Base-by-base conservation (phyloP, 2,888 invertebrate genomes). In the Parnassius glacialis region DNA sequence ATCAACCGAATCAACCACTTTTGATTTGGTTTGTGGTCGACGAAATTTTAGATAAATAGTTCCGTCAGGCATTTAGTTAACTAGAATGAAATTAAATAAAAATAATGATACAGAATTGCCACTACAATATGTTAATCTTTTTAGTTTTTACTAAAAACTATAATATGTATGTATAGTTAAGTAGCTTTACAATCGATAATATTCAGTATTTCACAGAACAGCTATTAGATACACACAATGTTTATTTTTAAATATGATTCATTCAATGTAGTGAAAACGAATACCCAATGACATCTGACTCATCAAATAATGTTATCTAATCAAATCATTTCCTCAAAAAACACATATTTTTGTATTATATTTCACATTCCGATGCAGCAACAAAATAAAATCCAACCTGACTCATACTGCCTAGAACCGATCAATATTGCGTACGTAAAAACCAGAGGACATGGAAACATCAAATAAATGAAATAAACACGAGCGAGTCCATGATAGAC, bases 401-500 rank as follows among this genome's bases (percentile, higher is more conserved):
- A 59, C 13, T 64, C 59, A 64, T 56, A 43, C 45, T 10, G 13
- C 48, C 16, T 9, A 34, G 12, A 47, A 53, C 12, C 13, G 59
- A 64, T 64, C 63, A 52, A 64, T 64, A 64, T 47, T 48, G 13
- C 48, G 47, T 43, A 57, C 59, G 56, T 64, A 56, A 64, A 59
- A 63, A 63, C 63, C 52, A 43, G 48, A 59, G 59, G 59, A 59
- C 56, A 59, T 48, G 57, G 48, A 52, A 57, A 57, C 52, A 47
- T 59, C 63, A 74, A 67, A 70, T 67, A 72, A 65, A 67, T 67
- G 70, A 70, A 68, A 66, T 62, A 67, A 67, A 76, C 72, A 72
- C 72, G 76, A 68, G 65, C 73, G 69, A 72, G 75, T 74, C 73
- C 64, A 70, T 68, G 65, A 70, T 74, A 72, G 58, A 74, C 69